Percentiles rank a stretch among this genome's conserved stretches.
These are phyloP conservation scores for Iphiclides podalirius DNA, from an alignment of 2,888 invertebrate species.

Conservation along the genomic window DNA sequence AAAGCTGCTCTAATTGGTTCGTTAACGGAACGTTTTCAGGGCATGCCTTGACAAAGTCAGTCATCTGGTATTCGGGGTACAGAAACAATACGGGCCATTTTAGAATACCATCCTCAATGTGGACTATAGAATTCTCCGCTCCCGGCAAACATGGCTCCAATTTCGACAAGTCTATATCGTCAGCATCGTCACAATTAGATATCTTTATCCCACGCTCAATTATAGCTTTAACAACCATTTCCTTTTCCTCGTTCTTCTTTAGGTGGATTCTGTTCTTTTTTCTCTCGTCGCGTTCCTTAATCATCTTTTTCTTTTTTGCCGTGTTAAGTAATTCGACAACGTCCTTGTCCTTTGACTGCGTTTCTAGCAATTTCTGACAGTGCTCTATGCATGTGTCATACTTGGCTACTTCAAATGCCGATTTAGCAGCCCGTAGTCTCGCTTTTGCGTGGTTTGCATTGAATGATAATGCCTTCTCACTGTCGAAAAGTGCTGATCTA, in stretches of 20 bases:
- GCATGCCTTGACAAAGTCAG: conserved; percentile 92
- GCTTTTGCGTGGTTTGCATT: conserved; percentile 90
- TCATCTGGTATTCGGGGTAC: conserved; percentile 93
- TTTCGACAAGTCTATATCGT: conserved; percentile 72
- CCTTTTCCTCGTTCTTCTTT: conserved; percentile 62
- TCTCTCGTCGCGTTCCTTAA: conserved; percentile 77
- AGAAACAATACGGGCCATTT: conserved; percentile 94
- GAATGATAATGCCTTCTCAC: conserved; percentile 86
- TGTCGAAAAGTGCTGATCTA: conserved; percentile 89
- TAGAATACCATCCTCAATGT: conserved; percentile 81
- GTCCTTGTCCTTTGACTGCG: conserved; percentile 77
- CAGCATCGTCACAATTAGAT: conserved; percentile 72
- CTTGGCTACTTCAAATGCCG: conserved; percentile 83
- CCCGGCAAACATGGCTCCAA: conserved; percentile 84
- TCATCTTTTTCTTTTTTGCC: conserved; percentile 71
- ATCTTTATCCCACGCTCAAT: conserved; percentile 74
- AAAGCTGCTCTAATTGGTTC: conserved; percentile 76
- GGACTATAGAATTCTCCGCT: conserved; percentile 82
- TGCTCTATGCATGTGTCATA: conserved; percentile 86
- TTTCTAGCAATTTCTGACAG: conserved; percentile 84
- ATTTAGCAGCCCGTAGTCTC: conserved; percentile 85
- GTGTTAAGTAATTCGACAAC: conserved; percentile 48
- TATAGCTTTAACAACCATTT: conserved; percentile 61
- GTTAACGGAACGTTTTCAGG: conserved; percentile 84
- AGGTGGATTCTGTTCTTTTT: conserved; percentile 66